Conservation (phyloP, 1,140 invertebrate species). For the Zaprionus capensis region DNA sequence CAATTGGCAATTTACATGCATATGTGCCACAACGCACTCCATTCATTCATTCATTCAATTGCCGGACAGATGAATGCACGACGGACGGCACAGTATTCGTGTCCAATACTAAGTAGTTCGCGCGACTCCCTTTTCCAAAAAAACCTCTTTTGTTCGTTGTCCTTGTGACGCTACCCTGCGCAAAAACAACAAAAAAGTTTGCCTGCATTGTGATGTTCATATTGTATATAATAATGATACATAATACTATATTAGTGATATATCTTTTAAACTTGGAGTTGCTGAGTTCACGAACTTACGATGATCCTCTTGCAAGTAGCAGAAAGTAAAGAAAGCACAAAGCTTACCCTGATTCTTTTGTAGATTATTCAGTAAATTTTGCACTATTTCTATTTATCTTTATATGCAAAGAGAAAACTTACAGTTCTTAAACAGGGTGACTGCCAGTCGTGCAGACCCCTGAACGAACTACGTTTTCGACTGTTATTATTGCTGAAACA, state of each 20-base stretch:
- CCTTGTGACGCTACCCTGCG: conserved; percentile 14
- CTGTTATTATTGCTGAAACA: conserved; percentile 66
- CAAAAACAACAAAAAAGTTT: not conserved
- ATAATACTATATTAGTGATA: too few relatives aligned
- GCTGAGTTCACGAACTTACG: too few relatives aligned
- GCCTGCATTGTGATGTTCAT: too few relatives aligned
- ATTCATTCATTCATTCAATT: conserved; percentile 59
- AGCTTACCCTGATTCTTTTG: too few relatives aligned
- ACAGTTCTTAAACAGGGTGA: not conserved
- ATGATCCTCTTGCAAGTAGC: too few relatives aligned
- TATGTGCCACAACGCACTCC: conserved; percentile 74
- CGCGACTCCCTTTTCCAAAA: conserved; percentile 4
- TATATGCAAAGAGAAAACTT: not conserved
- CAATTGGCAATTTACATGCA: conserved; percentile 78
- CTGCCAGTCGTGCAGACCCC: not conserved
- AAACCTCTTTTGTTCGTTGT: conserved; percentile 22
- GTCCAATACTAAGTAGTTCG: conserved; percentile 65
- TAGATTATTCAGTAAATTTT: too few relatives aligned
- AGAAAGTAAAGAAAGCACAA: too few relatives aligned
- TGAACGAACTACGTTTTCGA: not conserved
- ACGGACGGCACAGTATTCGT: conserved; percentile 9
- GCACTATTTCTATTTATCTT: too few relatives aligned
- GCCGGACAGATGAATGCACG: conserved; percentile 33
- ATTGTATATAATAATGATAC: too few relatives aligned
- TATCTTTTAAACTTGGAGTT: too few relatives aligned